A percentile compares a stretch with the other conserved stretches of the same genome.
Evolutionary conservation across 2,888 invertebrate genomes (phyloP).

Genomic region (Lasius platythorax): DNA sequence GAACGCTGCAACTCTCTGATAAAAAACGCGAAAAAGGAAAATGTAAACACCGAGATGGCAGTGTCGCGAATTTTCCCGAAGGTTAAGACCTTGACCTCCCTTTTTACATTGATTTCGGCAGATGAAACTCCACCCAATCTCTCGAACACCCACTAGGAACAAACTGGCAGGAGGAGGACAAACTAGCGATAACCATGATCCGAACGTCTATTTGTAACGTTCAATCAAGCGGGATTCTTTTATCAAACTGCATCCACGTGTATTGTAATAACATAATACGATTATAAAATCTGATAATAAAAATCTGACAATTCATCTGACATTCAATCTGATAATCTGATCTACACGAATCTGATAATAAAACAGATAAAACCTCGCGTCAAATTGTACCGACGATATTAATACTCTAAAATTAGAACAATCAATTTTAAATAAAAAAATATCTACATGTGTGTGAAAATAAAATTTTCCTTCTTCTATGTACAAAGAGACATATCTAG

Average conservation of each 20-base stretch:
- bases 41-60: constrained; percentile 53
- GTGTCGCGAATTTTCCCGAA: constrained; percentile 44
- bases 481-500: background rate
- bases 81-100: constrained; percentile 73
- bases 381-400: background rate
- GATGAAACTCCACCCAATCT: constrained; percentile 60
- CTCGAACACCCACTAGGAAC: constrained; percentile 37
- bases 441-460: background rate
- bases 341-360: background rate
- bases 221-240: background rate
- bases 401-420: background rate
- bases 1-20: background rate
- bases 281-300: background rate
- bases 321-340: too few species aligned
- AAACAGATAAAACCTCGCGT: background rate
- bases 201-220: background rate
- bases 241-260: background rate
- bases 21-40: constrained; percentile 10
- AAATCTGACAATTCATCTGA: too few species aligned
- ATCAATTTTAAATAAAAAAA: background rate
- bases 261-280: background rate
- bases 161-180: constrained; percentile 34
- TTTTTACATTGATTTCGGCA: constrained; percentile 71
- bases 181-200: constrained; percentile 10
- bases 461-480: background rate